These are phyloP conservation scores for Xestia sexstrigata DNA, from an alignment of 2,888 invertebrate species.

Conservation along the genomic window DNA sequence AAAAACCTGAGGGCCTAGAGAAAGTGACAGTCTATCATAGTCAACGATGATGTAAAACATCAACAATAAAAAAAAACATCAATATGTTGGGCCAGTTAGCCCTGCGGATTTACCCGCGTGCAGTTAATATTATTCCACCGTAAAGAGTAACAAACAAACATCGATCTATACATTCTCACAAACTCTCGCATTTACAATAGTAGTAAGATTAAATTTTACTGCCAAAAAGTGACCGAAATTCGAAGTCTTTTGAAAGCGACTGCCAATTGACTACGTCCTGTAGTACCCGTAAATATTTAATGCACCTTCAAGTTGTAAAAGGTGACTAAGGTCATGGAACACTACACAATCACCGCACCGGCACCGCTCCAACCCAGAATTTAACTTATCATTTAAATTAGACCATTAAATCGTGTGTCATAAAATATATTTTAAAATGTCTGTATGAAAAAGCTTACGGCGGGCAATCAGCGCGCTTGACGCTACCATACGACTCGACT, in stretches of 20 bases:
- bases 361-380: too few relatives aligned
- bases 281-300: slow-evolving; percentile 19
- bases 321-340: too few relatives aligned
- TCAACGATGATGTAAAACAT: background rate
- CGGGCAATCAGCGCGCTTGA: too few relatives aligned
- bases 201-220: background rate
- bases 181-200: background rate
- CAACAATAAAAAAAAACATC: too few relatives aligned
- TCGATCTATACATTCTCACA: background rate
- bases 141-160: background rate
- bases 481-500: too few relatives aligned
- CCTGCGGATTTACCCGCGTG: background rate
- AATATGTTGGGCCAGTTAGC: background rate
- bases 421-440: too few relatives aligned
- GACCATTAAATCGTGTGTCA: too few relatives aligned
- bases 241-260: background rate
- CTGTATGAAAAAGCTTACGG: too few relatives aligned
- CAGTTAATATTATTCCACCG: background rate
- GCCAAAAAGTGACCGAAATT: background rate
- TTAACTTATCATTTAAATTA: too few relatives aligned
- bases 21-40: background rate
- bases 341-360: too few relatives aligned
- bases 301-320: slow-evolving; percentile 12
- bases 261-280: background rate
- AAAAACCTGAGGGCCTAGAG: background rate